phyloP scores from a whole-genome alignment of 1,140 invertebrate genomes.

The Brachionus plicatilis region DNA sequence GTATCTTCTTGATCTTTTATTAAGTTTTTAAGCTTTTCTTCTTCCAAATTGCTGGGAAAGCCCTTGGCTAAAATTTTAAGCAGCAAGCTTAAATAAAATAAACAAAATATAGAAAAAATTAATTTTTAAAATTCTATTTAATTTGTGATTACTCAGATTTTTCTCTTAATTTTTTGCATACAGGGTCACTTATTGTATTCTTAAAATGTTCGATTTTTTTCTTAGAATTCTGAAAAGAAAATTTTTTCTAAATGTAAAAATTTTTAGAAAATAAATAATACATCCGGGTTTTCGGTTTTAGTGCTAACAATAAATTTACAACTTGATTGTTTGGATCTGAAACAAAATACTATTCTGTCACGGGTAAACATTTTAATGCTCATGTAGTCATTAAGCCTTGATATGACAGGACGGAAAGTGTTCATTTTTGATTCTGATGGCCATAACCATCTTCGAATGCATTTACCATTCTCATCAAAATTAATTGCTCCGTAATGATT shows the following conservation, averaged over 20 bases:
- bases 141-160: not conserved
- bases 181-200: not conserved
- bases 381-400: not conserved
- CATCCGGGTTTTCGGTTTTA: not conserved
- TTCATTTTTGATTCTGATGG: not conserved
- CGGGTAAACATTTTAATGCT: not conserved
- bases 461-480: not conserved
- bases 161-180: not conserved
- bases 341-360: not conserved
- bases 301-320: constrained; percentile 13
- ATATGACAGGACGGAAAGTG: not conserved
- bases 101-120: not conserved
- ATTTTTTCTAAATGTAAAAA: not conserved
- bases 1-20: not conserved
- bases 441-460: constrained; percentile 1
- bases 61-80: not conserved
- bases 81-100: not conserved
- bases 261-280: not conserved
- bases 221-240: not conserved
- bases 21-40: not conserved
- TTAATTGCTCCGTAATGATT: not conserved
- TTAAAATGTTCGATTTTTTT: not conserved
- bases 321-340: not conserved
- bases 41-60: not conserved
- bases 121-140: not conserved